phyloP scores from a whole-genome alignment of 1,140 invertebrate genomes.

The Drosophila simulans region DNA sequence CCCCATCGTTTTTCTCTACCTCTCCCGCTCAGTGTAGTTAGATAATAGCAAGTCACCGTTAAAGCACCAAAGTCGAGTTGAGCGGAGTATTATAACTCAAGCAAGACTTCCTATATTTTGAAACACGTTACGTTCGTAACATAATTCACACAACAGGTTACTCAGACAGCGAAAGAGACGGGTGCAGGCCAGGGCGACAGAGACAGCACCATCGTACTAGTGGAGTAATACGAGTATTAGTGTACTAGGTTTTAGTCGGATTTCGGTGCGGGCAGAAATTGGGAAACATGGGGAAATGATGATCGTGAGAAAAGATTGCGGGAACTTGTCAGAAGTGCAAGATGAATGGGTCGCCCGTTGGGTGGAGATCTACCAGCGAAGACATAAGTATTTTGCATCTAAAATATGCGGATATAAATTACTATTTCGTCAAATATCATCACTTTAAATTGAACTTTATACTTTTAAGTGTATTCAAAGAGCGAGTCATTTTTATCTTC shows the following conservation, averaged over 20 bases:
- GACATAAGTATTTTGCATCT: neutral
- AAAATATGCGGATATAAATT: neutral
- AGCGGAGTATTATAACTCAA: constrained; percentile 72
- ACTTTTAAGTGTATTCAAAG: no score
- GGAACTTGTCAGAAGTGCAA: constrained; percentile 42
- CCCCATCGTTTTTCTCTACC: neutral
- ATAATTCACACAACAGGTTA: constrained; percentile 84
- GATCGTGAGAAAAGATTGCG: constrained; percentile 53
- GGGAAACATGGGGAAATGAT: constrained; percentile 56
- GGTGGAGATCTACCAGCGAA: constrained; percentile 15
- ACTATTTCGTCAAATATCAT: no score
- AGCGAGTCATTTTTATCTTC: no score
- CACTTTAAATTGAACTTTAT: no score
- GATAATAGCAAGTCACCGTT: constrained; percentile 76
- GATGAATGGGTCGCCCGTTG: constrained; percentile 30
- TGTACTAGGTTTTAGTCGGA: constrained; percentile 26
- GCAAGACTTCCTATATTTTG: constrained; percentile 84
- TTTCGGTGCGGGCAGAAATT: constrained; percentile 49
- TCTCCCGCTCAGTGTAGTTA: constrained; percentile 46
- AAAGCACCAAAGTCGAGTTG: constrained; percentile 53
- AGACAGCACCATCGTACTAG: constrained; percentile 27
- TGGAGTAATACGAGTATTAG: constrained; percentile 33
- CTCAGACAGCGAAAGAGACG: constrained; percentile 30
- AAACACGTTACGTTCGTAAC: constrained; percentile 85
- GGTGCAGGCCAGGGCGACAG: constrained; percentile 9